Evolutionary conservation across 2,113 vertebrate genomes (phyloP).

Genomic region (Pycnonotus jocosus): DNA sequence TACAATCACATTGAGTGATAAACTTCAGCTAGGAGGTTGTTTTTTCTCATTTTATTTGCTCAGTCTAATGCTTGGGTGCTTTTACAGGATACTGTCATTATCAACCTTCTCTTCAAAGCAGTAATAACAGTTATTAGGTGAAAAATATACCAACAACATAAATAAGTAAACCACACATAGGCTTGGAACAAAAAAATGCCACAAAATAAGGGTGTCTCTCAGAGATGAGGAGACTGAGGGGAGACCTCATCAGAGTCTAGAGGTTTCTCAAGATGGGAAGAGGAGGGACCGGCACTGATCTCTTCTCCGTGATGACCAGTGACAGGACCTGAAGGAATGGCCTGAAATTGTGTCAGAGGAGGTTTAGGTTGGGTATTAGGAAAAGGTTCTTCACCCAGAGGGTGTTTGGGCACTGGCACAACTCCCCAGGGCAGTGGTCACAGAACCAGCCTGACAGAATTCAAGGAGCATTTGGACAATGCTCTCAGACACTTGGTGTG

Average conservation of each 20-base stretch:
- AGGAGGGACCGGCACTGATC: neutral
- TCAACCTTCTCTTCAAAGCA: neutral
- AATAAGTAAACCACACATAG: neutral
- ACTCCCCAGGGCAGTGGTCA: too few species aligned
- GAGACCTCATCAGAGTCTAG: neutral
- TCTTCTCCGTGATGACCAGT: too few species aligned
- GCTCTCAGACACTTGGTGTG: neutral
- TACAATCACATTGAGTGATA: neutral
- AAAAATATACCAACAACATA: neutral
- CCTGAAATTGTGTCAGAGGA: fast-evolving
- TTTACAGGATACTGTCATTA: neutral
- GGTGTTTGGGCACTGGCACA: fast-evolving
- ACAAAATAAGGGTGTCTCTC: neutral
- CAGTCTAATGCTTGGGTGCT: neutral
- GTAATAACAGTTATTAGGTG: neutral
- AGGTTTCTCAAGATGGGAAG: neutral
- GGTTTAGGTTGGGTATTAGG: neutral
- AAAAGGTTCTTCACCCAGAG: fast-evolving
- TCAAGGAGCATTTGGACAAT: neutral
- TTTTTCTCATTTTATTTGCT: neutral
- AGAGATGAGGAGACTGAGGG: neutral
- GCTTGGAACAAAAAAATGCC: neutral
- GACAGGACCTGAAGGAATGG: fast-evolving
- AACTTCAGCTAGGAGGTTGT: neutral
- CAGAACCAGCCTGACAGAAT: neutral